phyloP scores from a whole-genome alignment of 2,888 invertebrate genomes.

The Apamea anceps region DNA sequence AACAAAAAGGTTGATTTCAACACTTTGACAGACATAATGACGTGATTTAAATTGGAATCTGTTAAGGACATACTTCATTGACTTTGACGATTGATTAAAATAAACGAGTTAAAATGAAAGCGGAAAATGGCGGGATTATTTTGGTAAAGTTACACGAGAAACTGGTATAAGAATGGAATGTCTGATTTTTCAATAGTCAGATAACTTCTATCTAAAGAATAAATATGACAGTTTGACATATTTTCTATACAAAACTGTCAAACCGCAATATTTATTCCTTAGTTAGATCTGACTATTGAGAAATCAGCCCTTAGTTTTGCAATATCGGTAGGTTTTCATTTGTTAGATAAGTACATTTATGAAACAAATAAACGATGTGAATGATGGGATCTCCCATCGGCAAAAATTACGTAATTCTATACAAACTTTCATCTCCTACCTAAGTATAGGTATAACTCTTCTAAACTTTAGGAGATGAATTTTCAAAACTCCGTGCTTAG shows the following conservation, averaged over 20 bases:
- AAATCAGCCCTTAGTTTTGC: not conserved
- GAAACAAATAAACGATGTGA: no score
- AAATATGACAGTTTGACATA: no score
- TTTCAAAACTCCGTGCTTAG: not conserved
- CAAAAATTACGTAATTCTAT: not conserved
- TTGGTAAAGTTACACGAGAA: not conserved
- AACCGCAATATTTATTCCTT: no score
- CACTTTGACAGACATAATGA: conserved; percentile 13
- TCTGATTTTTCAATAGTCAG: no score
- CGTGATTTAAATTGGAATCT: conserved; percentile 30
- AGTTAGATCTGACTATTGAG: no score
- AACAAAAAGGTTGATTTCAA: conserved; percentile 6
- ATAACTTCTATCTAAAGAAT: no score
- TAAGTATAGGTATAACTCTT: no score
- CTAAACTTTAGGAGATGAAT: not conserved
- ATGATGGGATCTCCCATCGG: not conserved
- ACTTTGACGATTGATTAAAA: not conserved
- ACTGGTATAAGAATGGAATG: not conserved
- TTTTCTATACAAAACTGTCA: no score
- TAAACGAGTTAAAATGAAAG: conserved; percentile 12
- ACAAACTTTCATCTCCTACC: not conserved
- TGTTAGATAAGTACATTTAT: not conserved
- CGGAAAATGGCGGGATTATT: not conserved
- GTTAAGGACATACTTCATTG: conserved; percentile 25
- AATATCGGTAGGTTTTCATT: not conserved